Conservation (phyloP, 2,888 invertebrate genomes). For the Apamea crenata region DNA sequence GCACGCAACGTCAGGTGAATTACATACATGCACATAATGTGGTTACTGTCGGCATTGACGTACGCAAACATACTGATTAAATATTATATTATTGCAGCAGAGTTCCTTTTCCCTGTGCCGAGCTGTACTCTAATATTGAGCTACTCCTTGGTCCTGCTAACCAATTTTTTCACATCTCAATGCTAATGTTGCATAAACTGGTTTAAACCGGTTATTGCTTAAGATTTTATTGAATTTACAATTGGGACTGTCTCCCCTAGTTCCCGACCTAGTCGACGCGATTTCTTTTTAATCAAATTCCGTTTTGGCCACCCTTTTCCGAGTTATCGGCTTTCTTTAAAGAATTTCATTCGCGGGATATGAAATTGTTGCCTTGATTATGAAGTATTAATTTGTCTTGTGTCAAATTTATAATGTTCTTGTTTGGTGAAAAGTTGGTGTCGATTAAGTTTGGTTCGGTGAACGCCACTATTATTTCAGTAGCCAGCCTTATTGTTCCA, state of each 20-base stretch:
- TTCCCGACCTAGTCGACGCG: constrained; percentile 49
- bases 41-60: not conserved
- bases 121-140: not conserved
- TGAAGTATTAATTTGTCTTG: not conserved
- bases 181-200: constrained; percentile 77
- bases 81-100: not conserved
- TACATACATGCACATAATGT: not conserved
- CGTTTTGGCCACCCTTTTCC: constrained; percentile 68
- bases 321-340: constrained; percentile 52
- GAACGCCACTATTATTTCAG: not conserved
- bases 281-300: constrained; percentile 78
- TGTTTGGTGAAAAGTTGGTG: not conserved
- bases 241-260: constrained; percentile 77
- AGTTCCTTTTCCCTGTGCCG: not conserved
- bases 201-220: constrained; percentile 80
- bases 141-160: not conserved
- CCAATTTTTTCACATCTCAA: constrained; percentile 62
- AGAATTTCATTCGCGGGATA: constrained; percentile 35
- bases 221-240: constrained; percentile 81
- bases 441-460: not conserved
- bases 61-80: not conserved
- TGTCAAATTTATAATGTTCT: not conserved
- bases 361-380: constrained; percentile 41
- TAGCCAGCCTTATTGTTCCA: constrained; percentile 28
- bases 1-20: constrained; percentile 10